Evolutionary conservation across 2,888 invertebrate genomes (phyloP), one percentile per base, ranked within the genome.

Genomic region (Heliconius ethilla): DNA sequence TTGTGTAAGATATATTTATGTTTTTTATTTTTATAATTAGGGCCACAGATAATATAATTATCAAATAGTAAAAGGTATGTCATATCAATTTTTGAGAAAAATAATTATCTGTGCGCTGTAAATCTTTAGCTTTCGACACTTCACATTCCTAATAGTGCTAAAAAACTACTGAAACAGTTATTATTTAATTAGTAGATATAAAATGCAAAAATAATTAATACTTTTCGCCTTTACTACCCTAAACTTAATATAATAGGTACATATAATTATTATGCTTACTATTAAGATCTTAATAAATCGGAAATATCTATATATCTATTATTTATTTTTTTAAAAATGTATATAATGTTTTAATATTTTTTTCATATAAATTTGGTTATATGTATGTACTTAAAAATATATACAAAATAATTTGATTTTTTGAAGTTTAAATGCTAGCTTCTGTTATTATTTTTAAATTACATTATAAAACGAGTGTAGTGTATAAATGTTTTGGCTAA

Each of bases 211-310:
- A 25, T 15, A 18, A 27, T 78, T 76, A 73, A 78, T 79, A 25
- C 79, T 80, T 80, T 80, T 78, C 59, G 55, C 74, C 78, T 78
- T 81, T 81, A 80, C 77, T 74, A 62, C 67, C 76, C 40, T 37
- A 76, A 72, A 78, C 2, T 77, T 66, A 76, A 78, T 75, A 59
- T 72, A 65, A 69, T 69, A 69, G 15, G 25, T 69, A 77, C 74
- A 74, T 78, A 75, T 51, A 51, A 51, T 51, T 76, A 76, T 63
- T 62, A 69, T 77, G 67, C 67, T 62, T 66, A 77, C 62, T 66
- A 45, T 70, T 78, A 79, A 79, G 77, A 73, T 76, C 27, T 69
- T 33, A 69, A 18, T 76, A 73, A 63, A 55, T 55, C 40, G 6
- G 11, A 67, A 33, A 40, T 22, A 72, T 51, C 18, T 51, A 51